phyloP scores from a whole-genome alignment of 1,140 invertebrate species.

The Whitmania pigra region DNA sequence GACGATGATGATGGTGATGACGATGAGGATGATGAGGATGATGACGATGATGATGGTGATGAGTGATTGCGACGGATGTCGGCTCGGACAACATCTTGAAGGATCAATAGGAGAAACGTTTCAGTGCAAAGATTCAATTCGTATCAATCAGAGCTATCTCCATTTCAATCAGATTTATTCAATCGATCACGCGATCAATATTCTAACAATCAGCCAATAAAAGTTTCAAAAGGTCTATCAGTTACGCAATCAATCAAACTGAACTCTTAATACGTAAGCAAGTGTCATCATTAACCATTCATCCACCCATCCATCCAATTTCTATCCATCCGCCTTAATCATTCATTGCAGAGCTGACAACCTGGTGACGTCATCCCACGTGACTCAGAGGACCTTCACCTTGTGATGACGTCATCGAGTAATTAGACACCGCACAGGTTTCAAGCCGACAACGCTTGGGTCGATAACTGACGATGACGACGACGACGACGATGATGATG shows the following conservation, averaged over 20 bases:
- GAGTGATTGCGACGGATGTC: not conserved
- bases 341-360: not conserved
- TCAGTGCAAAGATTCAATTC: too few relatives aligned
- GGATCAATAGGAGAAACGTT: too few relatives aligned
- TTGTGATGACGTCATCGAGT: too few relatives aligned
- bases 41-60: conserved; percentile 9
- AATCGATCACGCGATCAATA: too few relatives aligned
- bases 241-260: not conserved
- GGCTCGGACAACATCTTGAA: too few relatives aligned
- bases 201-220: too few relatives aligned
- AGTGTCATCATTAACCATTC: not conserved
- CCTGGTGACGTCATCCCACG: too few relatives aligned
- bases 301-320: not conserved
- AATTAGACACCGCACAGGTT: too few relatives aligned
- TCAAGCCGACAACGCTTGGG: not conserved
- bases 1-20: conserved; percentile 14
- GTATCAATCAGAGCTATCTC: too few relatives aligned
- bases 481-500: not conserved
- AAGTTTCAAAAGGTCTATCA: not conserved
- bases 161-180: too few relatives aligned
- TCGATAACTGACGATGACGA: conserved; percentile 1
- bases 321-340: conserved; percentile 4
- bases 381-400: too few relatives aligned
- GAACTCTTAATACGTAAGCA: too few relatives aligned
- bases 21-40: conserved; percentile 12